Base-by-base conservation (phyloP, 2,113 vertebrate genomes). In the Hippolais icterina region DNA sequence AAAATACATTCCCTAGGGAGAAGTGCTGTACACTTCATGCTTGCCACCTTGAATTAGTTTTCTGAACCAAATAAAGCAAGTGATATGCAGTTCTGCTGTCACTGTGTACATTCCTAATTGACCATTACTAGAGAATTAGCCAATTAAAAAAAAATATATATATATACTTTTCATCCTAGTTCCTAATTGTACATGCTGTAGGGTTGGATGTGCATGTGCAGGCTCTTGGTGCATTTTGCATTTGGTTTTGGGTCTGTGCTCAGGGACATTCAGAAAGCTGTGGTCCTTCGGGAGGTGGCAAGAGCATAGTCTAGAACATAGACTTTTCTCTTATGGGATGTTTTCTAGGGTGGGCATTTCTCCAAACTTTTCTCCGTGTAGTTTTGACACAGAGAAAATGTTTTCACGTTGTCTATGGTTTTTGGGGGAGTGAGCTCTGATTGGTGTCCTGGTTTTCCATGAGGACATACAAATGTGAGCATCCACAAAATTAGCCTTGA, bases 391-490 rank as follows among this genome's bases (percentile, higher is more conserved):
- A 47, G 33, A 53, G 17, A 39, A 83, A 49, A 80, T 64, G 6
- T 21, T 78, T 59, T 39, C 33, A 12, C 2, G 0, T 47, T 60
- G 6, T 35, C 13, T 25, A 0, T 69, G 31, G 1, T 5, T 90
- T 83, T 65, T 65, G 50, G 53, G 47, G 14, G 37, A 21, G 33
- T 17, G 41, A 69, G 23, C 52, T 74, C 5, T 66, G 39, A 20
- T 50, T 83, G 28, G 5, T 35, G 3, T 28, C 17, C 18, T 47
- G 7, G 6, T 79, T 78, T 53, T 79, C 47, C 21, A 22, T 47
- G 35, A 57, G 21, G 81, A 46, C 4, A 2, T 39, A 18, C 17
- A 39, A 69, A 57, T 59, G 20, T 68, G 17, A 56, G 21, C 29
- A 50, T 81, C 19, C 53, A 71, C 47, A 87, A 37, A 90, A 23